Evolutionary conservation across 2,113 vertebrate genomes (phyloP), one percentile per base, ranked within the genome.

Genomic region (Onychostoma macrolepis): DNA sequence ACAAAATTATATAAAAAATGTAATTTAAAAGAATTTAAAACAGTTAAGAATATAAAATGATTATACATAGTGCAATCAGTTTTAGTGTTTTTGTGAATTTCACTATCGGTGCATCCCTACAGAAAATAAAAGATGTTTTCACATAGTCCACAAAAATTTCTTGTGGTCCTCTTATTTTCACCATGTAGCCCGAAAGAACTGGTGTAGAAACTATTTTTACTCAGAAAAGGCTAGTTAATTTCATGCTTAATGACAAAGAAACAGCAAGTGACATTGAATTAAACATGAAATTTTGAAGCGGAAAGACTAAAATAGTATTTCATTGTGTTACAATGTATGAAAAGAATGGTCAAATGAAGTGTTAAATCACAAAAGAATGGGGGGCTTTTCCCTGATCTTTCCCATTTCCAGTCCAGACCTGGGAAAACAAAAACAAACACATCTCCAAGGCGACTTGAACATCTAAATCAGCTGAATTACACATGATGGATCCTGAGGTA

Each of bases 381-480:
- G n/a, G 4, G 17, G 43, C 33, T 56, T 3, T 24, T 58, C 48
- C 24, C 17, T 71, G 76, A 71, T 71, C 17, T 80, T 80, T 38
- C 9, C 65, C 36, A 86, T 24, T 58, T 43, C 71, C 13, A 28
- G n/a, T 81, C 58, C 56, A 65, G 58, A 26, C 58, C n/a, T 65
- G 58, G 3, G 58, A 81, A n/a, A 4, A 58, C 21, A 80, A 58
- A 4, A 80, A 38, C 17, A 58, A 58, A 61, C 4, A 0, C 53
- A 80, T 17, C 78, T 26, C 78, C 21, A 63, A 63, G 4, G 80
- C 45, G 80, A 45, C 13, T 65, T 81, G 4, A 81, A 81, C 58
- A 81, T 43, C 79, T 81, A 38, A 65, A 81, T 81, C 58, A 17
- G 58, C 2, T 65, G 79, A 38, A 81, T 81, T 65, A 63, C 24